Evolutionary conservation across 2,888 invertebrate species (phyloP), one percentile per base, ranked within the genome.

Genomic region (Pterobdella sp.): DNA sequence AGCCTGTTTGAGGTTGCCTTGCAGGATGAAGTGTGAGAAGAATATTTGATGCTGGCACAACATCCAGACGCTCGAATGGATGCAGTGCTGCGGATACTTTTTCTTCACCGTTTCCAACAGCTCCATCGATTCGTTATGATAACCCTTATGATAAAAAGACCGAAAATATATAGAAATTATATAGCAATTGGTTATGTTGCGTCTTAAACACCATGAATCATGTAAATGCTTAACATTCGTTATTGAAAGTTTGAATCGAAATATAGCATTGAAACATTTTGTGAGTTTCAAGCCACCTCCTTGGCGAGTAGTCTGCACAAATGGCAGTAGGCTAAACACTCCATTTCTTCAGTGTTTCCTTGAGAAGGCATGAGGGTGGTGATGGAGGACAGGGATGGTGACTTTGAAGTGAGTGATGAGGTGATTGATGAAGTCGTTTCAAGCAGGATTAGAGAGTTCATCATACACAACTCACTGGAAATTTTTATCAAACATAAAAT

Each of bases 391-490:
- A 26, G 26, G 7, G 63, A 63, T 63, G 63, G n/a, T 63, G 63
- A 63, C 26, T 22, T 29, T 26, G 63, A 29, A 22, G 63, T 29
- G n/a, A 29, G 31, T 63, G 63, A 63, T 22, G 63, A 63, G 14
- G 67, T 26, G 68, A 80, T 80, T 75, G 86, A 86, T 81, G 90
- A 89, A 4, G 91, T 90, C 31, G 91, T 86, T 78, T 90, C 88
- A 0, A 94, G 85, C 56, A 93, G 84, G 22, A 92, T 83, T 82
- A 93, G 93, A 69, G 91, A 89, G 82, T 89, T 90, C 49, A 93
- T 85, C 0, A 90, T 89, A 0, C 90, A 89, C 88, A 93, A 89
- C 82, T 92, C 91, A 0, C 83, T 84, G 74, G 10, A 75, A 74
- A 3, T 37, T n/a, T n/a, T n/a, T n/a, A n/a, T n/a, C n/a, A n/a